A percentile compares a stretch with the other conserved stretches of the same genome.
Conservation (phyloP, 1,140 invertebrate species). For the Luehdorfia chinensis region DNA sequence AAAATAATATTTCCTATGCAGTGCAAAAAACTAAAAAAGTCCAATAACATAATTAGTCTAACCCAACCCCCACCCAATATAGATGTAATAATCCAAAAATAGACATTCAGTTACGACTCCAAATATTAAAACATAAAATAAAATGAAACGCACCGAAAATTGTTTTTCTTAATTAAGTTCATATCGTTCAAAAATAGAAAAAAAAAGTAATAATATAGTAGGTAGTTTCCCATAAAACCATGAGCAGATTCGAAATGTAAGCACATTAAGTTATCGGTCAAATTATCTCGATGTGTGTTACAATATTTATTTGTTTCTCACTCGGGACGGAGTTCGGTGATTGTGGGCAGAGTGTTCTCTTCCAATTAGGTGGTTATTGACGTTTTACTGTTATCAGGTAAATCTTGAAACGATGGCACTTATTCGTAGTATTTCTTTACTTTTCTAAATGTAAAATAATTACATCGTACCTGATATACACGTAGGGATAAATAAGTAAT, state of each 20-base stretch:
- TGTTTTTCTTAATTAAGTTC: slow-evolving; percentile 8
- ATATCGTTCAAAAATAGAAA: slow-evolving; percentile 1
- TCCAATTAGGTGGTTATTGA: slow-evolving; percentile 77
- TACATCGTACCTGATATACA: slow-evolving; percentile 7
- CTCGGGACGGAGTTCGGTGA: slow-evolving; percentile 45
- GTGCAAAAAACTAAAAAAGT: too few species aligned
- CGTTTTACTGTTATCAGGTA: slow-evolving; percentile 71
- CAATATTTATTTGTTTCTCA: slow-evolving; percentile 76
- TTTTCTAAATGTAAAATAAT: slow-evolving; percentile 11
- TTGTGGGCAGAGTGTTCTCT: slow-evolving; percentile 66
- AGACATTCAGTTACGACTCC: too few species aligned
- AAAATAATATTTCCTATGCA: too few species aligned
- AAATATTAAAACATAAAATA: too few species aligned
- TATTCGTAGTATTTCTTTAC: slow-evolving; percentile 47
- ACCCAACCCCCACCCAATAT: too few species aligned
- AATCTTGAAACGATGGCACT: slow-evolving; percentile 53
- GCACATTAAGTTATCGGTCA: slow-evolving; percentile 73
- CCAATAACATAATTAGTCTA: too few species aligned
- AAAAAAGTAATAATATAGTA: slow-evolving; percentile 42
- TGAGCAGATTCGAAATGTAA: slow-evolving; percentile 74
- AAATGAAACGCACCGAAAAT: too few species aligned
- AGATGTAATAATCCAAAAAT: too few species aligned
- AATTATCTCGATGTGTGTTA: slow-evolving; percentile 71
- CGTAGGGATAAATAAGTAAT: too few species aligned
- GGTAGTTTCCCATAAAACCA: slow-evolving; percentile 72